A percentile compares a stretch with the other conserved stretches of the same genome.
Conservation (phyloP, 2,888 invertebrate species). For the Drosophila kokeensis region DNA sequence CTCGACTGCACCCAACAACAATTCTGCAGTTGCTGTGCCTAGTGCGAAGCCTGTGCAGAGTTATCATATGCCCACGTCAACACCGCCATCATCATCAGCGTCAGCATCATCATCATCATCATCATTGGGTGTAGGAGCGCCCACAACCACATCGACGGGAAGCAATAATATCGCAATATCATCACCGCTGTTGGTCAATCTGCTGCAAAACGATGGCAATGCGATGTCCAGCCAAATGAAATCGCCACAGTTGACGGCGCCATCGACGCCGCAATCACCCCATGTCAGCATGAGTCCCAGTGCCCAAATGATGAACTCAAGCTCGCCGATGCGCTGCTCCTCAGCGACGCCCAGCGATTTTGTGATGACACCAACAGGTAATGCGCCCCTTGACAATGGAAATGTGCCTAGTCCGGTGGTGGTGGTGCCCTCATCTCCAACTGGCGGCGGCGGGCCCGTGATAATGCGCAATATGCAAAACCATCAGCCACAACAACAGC, state of each 20-base stretch:
- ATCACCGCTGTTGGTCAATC: slow-evolving; percentile 95
- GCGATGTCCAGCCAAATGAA: slow-evolving; percentile 76
- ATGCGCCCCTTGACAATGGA: slow-evolving; percentile 46
- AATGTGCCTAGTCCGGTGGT: slow-evolving; percentile 58
- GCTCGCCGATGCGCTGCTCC: slow-evolving; percentile 78
- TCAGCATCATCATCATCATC: slow-evolving; percentile 15
- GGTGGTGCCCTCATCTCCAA: slow-evolving; percentile 80
- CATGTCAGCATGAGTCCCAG: slow-evolving; percentile 68
- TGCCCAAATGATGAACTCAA: slow-evolving; percentile 68
- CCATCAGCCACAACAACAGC: slow-evolving; percentile 65
- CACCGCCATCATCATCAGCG: slow-evolving; percentile 29
- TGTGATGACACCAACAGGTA: slow-evolving; percentile 54
- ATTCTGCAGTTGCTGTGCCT: slow-evolving; percentile 35
- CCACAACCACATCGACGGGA: slow-evolving; percentile 64
- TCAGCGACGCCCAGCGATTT: slow-evolving; percentile 75
- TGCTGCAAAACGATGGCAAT: slow-evolving; percentile 93
- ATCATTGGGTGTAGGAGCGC: slow-evolving; percentile 27
- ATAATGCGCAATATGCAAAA: slow-evolving; percentile 69
- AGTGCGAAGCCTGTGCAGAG: slow-evolving; percentile 42
- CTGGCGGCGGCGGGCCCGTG: slow-evolving; percentile 55
- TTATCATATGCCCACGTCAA: slow-evolving; percentile 40
- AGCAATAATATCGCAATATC: slow-evolving; percentile 89
- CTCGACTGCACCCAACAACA: slow-evolving; percentile 42
- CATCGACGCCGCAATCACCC: slow-evolving; percentile 67
- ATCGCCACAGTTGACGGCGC: slow-evolving; percentile 68